These are phyloP conservation scores for Nysson spinosus DNA, from an alignment of 2,888 invertebrate genomes.

Conservation along the genomic window DNA sequence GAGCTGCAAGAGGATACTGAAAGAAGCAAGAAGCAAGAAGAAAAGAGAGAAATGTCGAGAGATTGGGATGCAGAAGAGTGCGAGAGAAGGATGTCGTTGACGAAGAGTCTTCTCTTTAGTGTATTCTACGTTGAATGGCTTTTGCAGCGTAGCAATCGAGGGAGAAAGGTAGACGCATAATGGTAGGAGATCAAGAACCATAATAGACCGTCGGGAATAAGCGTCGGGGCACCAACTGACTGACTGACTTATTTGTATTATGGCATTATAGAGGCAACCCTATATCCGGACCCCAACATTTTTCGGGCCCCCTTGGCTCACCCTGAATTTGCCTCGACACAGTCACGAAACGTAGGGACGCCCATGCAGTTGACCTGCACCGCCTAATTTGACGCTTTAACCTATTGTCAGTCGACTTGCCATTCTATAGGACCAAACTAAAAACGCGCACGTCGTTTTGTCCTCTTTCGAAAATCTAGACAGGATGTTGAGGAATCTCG, in stretches of 20 bases:
- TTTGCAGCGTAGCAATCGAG: constrained; percentile 51
- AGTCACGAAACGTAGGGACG: constrained; percentile 56
- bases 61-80: no score
- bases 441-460: constrained; percentile 32
- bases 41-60: no score
- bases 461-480: constrained; percentile 6
- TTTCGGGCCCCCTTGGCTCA: constrained; percentile 25
- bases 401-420: constrained; percentile 52
- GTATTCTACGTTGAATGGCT: constrained; percentile 42
- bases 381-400: constrained; percentile 70
- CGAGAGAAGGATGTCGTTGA: no score
- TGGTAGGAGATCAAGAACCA: constrained; percentile 65
- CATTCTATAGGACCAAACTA: constrained; percentile 31
- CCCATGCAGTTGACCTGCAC: constrained; percentile 72
- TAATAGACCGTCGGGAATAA: constrained; percentile 61
- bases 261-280: constrained; percentile 58
- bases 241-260: constrained; percentile 65
- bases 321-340: constrained; percentile 43
- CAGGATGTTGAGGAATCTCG: constrained; percentile 26
- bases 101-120: constrained; percentile 22
- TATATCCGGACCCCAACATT: constrained; percentile 52
- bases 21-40: no score
- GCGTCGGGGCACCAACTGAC: constrained; percentile 54
- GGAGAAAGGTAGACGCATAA: constrained; percentile 61
- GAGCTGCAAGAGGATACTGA: no score